Evolutionary conservation across 1,140 invertebrate species (phyloP), one percentile per base, ranked within the genome.

Genomic region (Macrocentrus cingulum): DNA sequence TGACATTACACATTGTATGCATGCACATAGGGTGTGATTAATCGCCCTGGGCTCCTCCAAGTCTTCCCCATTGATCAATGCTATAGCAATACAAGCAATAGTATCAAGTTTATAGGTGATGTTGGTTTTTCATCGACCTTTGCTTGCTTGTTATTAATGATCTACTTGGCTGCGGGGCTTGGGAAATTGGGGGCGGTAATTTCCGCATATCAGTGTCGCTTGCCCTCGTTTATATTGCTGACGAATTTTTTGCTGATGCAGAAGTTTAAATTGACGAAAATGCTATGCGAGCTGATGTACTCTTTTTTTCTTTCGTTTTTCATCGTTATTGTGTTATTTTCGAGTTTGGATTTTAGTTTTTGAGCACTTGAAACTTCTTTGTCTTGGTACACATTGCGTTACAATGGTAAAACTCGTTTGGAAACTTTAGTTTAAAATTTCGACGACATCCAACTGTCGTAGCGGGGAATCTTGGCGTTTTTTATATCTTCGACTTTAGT

Each of bases 401-500:
- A n/a, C 36, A 49, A 34, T 49, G n/a, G n/a, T 32, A 16, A 49
- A 49, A 34, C 23, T 19, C 22, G 20, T 32, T 49, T 0, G 1
- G 25, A 49, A 49, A 49, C 23, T 49, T 49, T 49, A 16, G 45
- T 23, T 48, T 0, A n/a, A 34, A 9, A 34, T 49, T n/a, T 16
- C 46, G n/a, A 49, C 22, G 25, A 49, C 46, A 29, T 49, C 46
- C n/a, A 34, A 49, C 46, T 49, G 23, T 32, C 46, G 13, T 34
- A n/a, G 46, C 8, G n/a, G 7, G 8, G 36, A 8, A 39, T 39
- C 36, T 6, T 34, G 6, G 11, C 15, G 18, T 32, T 48, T 49
- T 49, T 49, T 49, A 29, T 49, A 16, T 49, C 29, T 49, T 34
- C n/a, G 25, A 34, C 25, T 49, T 49, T 34, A 34, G 25, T 49